Evolutionary conservation across 2,888 invertebrate genomes (phyloP), one percentile per base, ranked within the genome.

Genomic region (Acleris literana): DNA sequence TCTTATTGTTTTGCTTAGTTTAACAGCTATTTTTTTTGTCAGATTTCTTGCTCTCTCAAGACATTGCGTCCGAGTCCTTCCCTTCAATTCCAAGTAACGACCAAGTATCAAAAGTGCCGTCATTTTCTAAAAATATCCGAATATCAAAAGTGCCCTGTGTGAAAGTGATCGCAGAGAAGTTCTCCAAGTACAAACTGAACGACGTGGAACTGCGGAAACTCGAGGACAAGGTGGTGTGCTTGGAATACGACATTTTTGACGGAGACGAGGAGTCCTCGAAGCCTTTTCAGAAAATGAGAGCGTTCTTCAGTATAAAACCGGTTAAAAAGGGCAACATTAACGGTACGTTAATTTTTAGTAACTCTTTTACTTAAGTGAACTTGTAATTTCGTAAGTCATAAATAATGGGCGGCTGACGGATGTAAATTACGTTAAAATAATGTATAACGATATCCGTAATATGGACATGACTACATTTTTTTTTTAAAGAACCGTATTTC

Each of bases 181-280:
- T 83, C 64, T 76, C 81, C 0, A 84, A 82, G 62, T 86, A 73
- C 70, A 90, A 85, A 63, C 84, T 76, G 60, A 79, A 85, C 13
- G 80, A 85, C 54, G 70, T 91, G 6, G 91, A 92, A 73, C 63
- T 92, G 2, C 77, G 91, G 43, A 82, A 80, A 44, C 66, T 90
- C 2, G 87, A 87, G 2, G 90, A 91, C 70, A 89, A 86, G 69
- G 80, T 90, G 13, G 89, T 90, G 0, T 92, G 92, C 66, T 74
- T 91, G 13, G 92, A 92, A 68, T 91, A 91, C 63, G 88, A 90
- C 33, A 78, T 91, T 0, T 89, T 76, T 59, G 73, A 82, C 7
- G 53, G 70, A n/a, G 60, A 71, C 6, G 49, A 69, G 0, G 57
- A 72, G 13, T 43, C 49, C 5, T 22, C 62, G 22, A 71, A 71